Percentiles rank a stretch among this genome's conserved stretches.
phyloP scores from a whole-genome alignment of 1,140 invertebrate genomes.

The Phocides pigmalion region DNA sequence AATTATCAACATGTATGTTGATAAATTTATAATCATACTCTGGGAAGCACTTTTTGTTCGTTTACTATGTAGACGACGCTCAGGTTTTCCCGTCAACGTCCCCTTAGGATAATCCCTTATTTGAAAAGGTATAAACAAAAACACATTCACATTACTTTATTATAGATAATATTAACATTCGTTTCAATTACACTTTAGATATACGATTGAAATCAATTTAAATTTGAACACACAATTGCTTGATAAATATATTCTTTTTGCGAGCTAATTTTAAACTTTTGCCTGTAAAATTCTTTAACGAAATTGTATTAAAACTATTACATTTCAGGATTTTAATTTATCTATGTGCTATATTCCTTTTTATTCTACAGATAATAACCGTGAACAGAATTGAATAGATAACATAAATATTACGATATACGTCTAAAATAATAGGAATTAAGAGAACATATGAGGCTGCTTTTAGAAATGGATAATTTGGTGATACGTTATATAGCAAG shows the following conservation, averaged over 20 bases:
- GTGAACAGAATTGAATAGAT: neutral
- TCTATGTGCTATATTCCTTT: slow-evolving; percentile 1
- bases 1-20: slow-evolving; percentile 4
- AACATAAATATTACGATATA: neutral
- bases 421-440: neutral
- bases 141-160: neutral
- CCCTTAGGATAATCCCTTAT: neutral
- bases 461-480: neutral
- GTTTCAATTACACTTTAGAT: neutral
- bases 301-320: neutral
- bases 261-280: too few relatives aligned
- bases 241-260: too few relatives aligned
- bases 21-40: slow-evolving; percentile 2
- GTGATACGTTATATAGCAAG: neutral
- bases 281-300: neutral
- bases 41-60: slow-evolving; percentile 9
- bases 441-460: neutral
- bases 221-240: too few relatives aligned
- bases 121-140: slow-evolving; percentile 5
- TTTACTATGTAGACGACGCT: slow-evolving; percentile 1
- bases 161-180: neutral
- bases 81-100: neutral
- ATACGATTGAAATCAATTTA: neutral
- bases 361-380: slow-evolving; percentile 21
- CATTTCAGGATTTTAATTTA: slow-evolving; percentile 3